Percentiles rank a stretch among this genome's conserved stretches.
These are phyloP conservation scores for Pipistrellus nathusii DNA, from an alignment of 2,797 vertebrate species.

Conservation along the genomic window DNA sequence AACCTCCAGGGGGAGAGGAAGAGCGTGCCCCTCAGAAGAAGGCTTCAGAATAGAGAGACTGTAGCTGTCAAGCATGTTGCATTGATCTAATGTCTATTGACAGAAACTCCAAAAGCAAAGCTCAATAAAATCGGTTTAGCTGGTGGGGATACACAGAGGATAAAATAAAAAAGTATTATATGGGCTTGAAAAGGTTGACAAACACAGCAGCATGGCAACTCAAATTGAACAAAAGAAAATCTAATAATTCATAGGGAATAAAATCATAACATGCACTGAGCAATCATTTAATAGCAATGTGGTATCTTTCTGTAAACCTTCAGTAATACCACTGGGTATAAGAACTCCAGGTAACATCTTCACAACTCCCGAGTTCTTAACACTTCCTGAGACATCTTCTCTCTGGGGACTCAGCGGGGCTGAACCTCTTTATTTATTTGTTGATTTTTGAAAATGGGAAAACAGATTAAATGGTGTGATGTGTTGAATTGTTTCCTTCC, in stretches of 20 bases:
- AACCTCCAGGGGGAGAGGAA: neutral
- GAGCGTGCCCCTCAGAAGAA: neutral
- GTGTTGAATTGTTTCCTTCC: neutral
- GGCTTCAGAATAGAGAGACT: neutral
- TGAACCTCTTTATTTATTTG: neutral
- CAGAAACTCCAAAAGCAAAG: constrained; percentile 15
- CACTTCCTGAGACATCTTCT: neutral
- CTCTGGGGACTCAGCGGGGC: neutral
- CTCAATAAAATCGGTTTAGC: neutral
- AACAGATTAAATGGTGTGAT: neutral
- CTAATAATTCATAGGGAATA: neutral
- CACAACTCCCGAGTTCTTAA: neutral
- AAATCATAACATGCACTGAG: neutral
- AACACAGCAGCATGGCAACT: neutral
- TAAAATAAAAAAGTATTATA: neutral
- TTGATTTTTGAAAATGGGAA: neutral
- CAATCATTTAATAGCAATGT: neutral
- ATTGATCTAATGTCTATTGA: constrained; percentile 36
- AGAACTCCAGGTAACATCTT: neutral
- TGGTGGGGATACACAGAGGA: neutral
- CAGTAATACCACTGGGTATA: neutral
- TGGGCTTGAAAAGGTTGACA: neutral
- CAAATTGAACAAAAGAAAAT: neutral
- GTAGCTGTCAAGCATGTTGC: neutral
- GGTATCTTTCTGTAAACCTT: neutral